Conservation (phyloP, 2,797 vertebrate species). For the Botia kubotai region DNA sequence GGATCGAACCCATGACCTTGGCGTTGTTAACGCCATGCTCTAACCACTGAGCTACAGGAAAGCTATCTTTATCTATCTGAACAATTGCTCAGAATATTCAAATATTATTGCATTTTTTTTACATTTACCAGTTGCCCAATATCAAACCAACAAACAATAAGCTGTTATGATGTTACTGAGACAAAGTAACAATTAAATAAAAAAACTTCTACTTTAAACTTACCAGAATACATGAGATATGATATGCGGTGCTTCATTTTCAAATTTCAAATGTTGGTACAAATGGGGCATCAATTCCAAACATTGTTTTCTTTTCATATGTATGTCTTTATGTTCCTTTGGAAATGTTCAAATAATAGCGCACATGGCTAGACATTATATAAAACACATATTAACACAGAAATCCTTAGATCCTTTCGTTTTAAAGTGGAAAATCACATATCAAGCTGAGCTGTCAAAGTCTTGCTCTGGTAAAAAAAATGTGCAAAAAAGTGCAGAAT, state of each 20-base stretch:
- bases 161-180: constrained; percentile 43
- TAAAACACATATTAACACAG: too few relatives aligned
- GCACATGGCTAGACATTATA: constrained; percentile 27
- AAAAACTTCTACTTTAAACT: constrained; percentile 50
- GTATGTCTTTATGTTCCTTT: constrained; percentile 15
- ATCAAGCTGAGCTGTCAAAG: too few relatives aligned
- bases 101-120: constrained; percentile 30
- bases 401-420: too few relatives aligned
- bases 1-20: too few relatives aligned
- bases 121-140: constrained; percentile 58
- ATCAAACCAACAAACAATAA: constrained; percentile 54
- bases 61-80: constrained; percentile 41
- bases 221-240: constrained; percentile 43
- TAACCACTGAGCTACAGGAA: too few relatives aligned
- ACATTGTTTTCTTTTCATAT: background rate
- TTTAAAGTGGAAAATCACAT: too few relatives aligned
- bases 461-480: too few relatives aligned
- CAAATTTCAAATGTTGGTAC: background rate
- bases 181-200: constrained; percentile 20
- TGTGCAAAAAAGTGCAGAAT: too few relatives aligned
- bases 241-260: background rate
- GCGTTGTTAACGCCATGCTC: too few relatives aligned
- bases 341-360: constrained; percentile 49
- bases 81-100: constrained; percentile 24
- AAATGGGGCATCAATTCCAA: background rate